Conservation (phyloP, 2,888 invertebrate species). For the Cremastinae sp. region DNA sequence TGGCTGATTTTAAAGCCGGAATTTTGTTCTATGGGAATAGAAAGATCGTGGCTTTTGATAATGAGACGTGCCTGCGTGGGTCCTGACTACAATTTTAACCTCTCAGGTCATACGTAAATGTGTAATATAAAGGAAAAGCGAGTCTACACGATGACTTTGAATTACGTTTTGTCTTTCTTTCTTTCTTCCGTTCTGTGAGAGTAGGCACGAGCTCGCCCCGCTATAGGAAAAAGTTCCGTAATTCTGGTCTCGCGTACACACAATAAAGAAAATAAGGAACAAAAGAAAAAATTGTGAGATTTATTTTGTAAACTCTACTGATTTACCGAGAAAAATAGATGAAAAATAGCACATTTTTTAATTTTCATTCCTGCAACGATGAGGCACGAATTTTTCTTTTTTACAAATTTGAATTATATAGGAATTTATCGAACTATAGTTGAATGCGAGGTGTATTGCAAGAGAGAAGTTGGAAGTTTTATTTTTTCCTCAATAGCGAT, state of each 20-base stretch:
- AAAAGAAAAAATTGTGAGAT: not conserved
- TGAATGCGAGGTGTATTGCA: no score
- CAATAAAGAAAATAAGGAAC: not conserved
- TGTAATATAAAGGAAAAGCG: conserved; percentile 28
- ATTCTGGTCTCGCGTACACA: not conserved
- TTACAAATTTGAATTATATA: no score
- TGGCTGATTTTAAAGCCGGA: conserved; percentile 16
- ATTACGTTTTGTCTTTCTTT: not conserved
- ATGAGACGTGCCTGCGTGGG: not conserved
- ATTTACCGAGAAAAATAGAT: not conserved
- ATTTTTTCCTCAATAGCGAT: no score
- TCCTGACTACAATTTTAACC: not conserved
- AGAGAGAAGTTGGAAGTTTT: no score
- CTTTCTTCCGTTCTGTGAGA: not conserved
- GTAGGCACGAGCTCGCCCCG: no score
- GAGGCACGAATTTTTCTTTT: no score
- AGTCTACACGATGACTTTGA: not conserved
- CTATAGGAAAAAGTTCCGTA: not conserved
- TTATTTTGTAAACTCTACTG: not conserved
- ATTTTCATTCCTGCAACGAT: no score
- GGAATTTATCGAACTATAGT: no score
- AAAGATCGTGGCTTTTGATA: conserved; percentile 21
- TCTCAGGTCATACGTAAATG: conserved; percentile 21
- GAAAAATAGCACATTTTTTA: not conserved
- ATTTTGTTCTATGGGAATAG: conserved; percentile 42